Percentiles rank a stretch among this genome's conserved stretches.
Evolutionary conservation across 2,888 invertebrate species (phyloP).

Genomic region (Conomelus anceps): DNA sequence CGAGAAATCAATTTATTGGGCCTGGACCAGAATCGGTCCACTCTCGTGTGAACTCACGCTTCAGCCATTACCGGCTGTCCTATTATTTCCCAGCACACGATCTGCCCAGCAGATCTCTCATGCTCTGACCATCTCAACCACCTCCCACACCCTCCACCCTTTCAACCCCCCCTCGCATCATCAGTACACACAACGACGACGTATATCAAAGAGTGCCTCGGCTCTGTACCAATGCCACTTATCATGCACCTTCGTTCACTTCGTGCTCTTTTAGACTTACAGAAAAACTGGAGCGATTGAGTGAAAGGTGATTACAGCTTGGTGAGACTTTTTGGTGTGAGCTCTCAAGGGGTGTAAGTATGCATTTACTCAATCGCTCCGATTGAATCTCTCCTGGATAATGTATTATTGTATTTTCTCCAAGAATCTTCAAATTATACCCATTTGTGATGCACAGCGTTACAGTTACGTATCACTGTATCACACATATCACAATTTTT

Average conservation of each 20-base stretch:
- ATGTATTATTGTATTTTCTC: too few species aligned
- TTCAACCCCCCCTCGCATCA: neutral
- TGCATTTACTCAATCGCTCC: too few species aligned
- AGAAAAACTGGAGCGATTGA: neutral
- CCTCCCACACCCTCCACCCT: neutral
- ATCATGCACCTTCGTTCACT: neutral
- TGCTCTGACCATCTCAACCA: neutral
- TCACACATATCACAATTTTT: too few species aligned
- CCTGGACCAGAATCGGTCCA: neutral
- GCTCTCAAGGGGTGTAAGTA: neutral
- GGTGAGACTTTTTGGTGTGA: neutral
- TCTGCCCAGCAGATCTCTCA: neutral
- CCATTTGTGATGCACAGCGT: too few species aligned
- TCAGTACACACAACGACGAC: neutral
- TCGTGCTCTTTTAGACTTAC: neutral
- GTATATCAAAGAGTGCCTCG: neutral
- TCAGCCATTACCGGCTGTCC: constrained; percentile 3
- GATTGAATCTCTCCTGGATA: too few species aligned
- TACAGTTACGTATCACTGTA: too few species aligned
- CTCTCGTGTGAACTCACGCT: constrained; percentile 12
- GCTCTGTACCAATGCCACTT: neutral
- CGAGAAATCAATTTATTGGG: constrained; percentile 10
- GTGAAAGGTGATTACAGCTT: neutral
- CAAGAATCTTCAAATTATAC: too few species aligned
- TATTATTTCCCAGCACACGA: constrained; percentile 9